Evolutionary conservation across 1,140 invertebrate species (phyloP), one percentile per base, ranked within the genome.

Genomic region (Ctenoplectra terminalis): DNA sequence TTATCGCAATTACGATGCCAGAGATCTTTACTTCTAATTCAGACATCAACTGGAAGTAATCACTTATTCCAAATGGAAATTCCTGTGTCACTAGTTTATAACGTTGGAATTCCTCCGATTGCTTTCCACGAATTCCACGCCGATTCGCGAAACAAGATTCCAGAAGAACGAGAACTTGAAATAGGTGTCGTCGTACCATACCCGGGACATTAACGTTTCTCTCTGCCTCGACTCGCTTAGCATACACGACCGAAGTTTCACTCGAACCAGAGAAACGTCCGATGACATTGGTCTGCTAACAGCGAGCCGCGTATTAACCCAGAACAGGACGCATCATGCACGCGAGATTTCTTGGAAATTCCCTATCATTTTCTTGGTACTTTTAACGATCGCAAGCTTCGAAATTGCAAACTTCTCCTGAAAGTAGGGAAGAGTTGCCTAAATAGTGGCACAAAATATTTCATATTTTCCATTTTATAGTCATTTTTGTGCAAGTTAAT

Each of bases 201-300:
- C n/a, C 58, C 20, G 17, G 13, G 9, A 66, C 29, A 43, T 80
- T 52, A 73, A 64, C 79, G 66, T 81, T 81, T 81, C 48, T 81
- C 48, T 56, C 29, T 15, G 7, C 1, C 23, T 23, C 26, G 37
- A 6, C 77, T 26, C 48, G 48, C 50, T 74, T 58, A 54, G 60
- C 71, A 66, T 56, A 66, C 34, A 23, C 43, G 34, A 15, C 20
- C 37, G 17, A 73, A 17, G 70, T 81, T 81, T 81, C 78, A 81
- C 78, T 81, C 34, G 29, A n/a, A 69, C 50, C 52, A 46, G 63
- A 69, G 63, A 76, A 76, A 81, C 40, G 66, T 61, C 31, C 56
- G 63, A 67, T 43, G 40, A 50, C 50, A 43, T n/a, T 43, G n/a
- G 40, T 50, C 43, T 6, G 48, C 50, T 74, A 56, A 81, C 66